These are phyloP conservation scores for Girardia tigrina DNA, from an alignment of 2,888 invertebrate species.

Conservation along the genomic window DNA sequence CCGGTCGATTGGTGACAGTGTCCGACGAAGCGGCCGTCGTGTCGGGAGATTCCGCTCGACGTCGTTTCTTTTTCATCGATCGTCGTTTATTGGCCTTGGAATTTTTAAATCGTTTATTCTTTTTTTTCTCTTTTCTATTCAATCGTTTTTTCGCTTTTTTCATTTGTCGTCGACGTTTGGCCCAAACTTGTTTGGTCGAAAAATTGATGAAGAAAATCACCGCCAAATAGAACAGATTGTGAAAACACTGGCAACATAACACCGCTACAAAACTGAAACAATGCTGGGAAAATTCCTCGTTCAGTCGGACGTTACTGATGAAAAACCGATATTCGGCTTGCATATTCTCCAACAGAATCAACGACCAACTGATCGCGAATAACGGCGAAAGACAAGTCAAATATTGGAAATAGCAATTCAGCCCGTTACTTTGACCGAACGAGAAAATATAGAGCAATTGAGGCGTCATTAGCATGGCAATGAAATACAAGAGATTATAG, in stretches of 20 bases:
- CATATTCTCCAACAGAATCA: not conserved
- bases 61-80: too few species aligned
- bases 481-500: not conserved
- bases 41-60: too few species aligned
- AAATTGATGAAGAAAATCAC: not conserved
- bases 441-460: not conserved
- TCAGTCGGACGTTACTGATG: not conserved
- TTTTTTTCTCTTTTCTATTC: too few species aligned
- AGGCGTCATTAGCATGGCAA: not conserved
- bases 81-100: too few species aligned
- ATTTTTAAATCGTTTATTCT: too few species aligned
- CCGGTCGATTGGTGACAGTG: too few species aligned
- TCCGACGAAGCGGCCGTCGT: too few species aligned
- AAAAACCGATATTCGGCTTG: not conserved
- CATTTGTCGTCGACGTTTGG: not conserved
- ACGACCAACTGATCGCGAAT: constrained; percentile 1
- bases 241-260: not conserved
- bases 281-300: not conserved
- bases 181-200: not conserved
- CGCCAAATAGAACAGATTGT: not conserved
- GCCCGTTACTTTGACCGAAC: constrained; percentile 12
- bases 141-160: not conserved
- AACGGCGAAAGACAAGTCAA: not conserved
- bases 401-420: not conserved
- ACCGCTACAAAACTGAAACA: not conserved